Conservation (phyloP, 2,113 vertebrate species). For the Chitala chitala region DNA sequence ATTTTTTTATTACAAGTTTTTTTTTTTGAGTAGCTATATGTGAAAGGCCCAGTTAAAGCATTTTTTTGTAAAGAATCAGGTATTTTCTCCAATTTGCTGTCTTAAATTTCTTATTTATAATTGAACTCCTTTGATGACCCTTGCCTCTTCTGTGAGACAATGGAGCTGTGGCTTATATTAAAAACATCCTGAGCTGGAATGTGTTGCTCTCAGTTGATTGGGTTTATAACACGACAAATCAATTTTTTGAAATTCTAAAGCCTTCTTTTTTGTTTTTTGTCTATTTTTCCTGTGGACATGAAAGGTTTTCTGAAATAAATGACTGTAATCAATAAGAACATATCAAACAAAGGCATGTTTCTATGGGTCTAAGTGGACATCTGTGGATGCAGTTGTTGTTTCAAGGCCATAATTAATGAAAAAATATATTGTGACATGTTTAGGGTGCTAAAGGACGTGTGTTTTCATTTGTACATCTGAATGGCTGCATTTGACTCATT, state of each 20-base stretch:
- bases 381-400: neutral
- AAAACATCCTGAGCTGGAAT: no score
- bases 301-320: conserved; percentile 3
- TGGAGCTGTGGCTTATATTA: no score
- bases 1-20: no score
- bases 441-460: conserved; percentile 4
- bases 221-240: neutral
- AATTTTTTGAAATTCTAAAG: neutral
- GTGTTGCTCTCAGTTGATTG: neutral
- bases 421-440: conserved; percentile 20
- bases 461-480: conserved; percentile 13
- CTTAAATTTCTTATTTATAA: no score
- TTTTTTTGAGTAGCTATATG: no score
- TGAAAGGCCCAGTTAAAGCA: no score
- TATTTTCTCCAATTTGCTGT: no score
- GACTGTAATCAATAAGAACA: neutral
- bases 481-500: conserved; percentile 9
- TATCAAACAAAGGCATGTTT: neutral
- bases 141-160: no score
- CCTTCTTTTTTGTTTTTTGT: conserved; percentile 5
- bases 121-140: no score
- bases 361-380: neutral
- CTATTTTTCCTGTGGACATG: conserved; percentile 7
- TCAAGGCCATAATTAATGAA: neutral
- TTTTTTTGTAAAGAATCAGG: no score